Base-by-base conservation (phyloP, 2,797 vertebrate genomes). In the Hipposideros larvatus region DNA sequence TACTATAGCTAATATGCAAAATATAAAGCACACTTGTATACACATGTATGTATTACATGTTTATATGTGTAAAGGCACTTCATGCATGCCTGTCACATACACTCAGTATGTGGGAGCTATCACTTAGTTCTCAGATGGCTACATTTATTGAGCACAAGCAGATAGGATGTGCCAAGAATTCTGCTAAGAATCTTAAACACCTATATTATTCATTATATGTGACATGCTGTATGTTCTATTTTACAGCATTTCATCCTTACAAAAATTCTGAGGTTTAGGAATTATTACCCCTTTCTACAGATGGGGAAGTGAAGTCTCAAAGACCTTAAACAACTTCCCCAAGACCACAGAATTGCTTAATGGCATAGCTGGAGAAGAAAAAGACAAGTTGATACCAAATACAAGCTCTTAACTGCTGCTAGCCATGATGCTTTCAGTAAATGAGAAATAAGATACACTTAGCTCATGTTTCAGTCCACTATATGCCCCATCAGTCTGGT, bases 221-320 rank as follows among this genome's bases (percentile, higher is more conserved):
- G 19, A 59, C 31, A 53, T 1, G 2, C 22, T 51, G 22, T 14
- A 53, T 24, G 2, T 48, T 48, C 28, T 70, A 26, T 34, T 66
- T 37, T 37, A 41, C 0, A 43, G 18, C 7, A 21, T 57, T 57
- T 91, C 70, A 79, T 75, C 19, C 15, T 70, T 57, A 88, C 26
- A 65, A 85, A 59, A 86, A 31, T 70, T 43, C 18, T 53, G 15
- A 82, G 28, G 22, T 26, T 89, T 57, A 15, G 3, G 31, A 79
- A 55, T 94, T 70, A 91, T 86, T 87, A 46, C 73, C 34, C 28
- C 34, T 55, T 87, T 79, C 61, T 65, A 87, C 18, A 88, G 21
- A 43, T 19, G 3, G 48, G 10, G 10, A 92, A 79, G 84, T 18
- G 9, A 14, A 85, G 13, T 22, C 55, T 85, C 11, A 53, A 90